Evolutionary conservation across 1,140 invertebrate genomes (phyloP).

Genomic region (Dreissena polymorpha): DNA sequence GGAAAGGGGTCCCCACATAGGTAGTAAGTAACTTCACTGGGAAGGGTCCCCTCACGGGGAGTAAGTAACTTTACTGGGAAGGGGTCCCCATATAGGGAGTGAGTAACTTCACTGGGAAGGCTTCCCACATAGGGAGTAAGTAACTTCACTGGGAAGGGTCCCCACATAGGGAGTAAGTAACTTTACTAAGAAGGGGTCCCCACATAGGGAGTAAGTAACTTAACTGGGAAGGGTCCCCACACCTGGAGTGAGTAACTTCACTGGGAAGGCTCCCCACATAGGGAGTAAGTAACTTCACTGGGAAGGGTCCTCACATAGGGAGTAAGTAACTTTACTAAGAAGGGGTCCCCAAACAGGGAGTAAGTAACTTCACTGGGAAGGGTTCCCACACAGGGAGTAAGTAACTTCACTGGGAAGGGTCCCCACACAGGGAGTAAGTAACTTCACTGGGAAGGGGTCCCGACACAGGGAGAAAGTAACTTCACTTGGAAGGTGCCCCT

Average conservation of each 20-base stretch:
- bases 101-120: background rate
- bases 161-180: background rate
- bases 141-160: background rate
- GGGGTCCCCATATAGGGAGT: background rate
- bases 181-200: background rate
- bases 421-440: background rate
- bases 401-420: background rate
- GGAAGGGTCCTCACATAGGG: background rate
- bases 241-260: background rate
- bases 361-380: background rate
- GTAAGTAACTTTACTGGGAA: background rate
- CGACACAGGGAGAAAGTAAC: background rate
- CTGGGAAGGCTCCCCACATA: background rate
- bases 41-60: background rate
- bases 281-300: background rate
- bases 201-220: constrained; percentile 1
- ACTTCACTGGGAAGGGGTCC: background rate
- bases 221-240: background rate
- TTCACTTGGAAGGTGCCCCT: background rate
- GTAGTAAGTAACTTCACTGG: background rate
- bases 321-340: background rate
- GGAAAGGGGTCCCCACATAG: background rate
- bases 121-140: background rate
- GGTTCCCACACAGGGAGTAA: background rate
- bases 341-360: background rate